phyloP scores from a whole-genome alignment of 2,888 invertebrate genomes.

The Mycogona germanica region DNA sequence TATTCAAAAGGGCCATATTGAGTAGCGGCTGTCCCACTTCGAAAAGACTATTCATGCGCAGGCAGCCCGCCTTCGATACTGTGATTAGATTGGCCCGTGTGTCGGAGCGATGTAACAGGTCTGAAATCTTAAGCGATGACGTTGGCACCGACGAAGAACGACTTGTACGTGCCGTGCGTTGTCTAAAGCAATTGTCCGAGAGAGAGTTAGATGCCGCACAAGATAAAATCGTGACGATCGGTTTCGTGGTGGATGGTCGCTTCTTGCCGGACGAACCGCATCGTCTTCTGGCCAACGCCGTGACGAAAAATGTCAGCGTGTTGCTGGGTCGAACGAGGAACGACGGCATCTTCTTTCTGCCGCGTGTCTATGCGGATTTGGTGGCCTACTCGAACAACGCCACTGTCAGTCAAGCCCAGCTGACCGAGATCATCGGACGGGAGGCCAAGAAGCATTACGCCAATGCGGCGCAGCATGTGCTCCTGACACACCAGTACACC shows the following conservation, averaged over 20 bases:
- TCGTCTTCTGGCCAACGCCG: background rate
- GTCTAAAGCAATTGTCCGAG: background rate
- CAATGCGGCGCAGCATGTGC: background rate
- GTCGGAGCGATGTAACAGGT: background rate
- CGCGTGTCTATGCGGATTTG: background rate
- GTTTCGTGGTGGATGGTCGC: background rate
- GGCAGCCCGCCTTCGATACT: background rate
- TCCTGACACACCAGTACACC: background rate
- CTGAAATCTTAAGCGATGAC: background rate
- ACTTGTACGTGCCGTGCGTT: too few relatives aligned
- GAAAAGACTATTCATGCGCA: background rate
- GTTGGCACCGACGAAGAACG: too few relatives aligned
- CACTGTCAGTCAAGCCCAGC: background rate
- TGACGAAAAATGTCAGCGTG: conserved; percentile 3
- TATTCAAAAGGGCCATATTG: conserved; percentile 21
- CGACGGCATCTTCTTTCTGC: conserved; percentile 2
- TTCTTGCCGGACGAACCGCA: background rate
- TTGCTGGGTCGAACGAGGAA: conserved; percentile 7
- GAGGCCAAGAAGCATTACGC: background rate
- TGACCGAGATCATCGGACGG: background rate
- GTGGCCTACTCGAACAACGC: background rate
- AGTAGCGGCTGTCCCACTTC: background rate
- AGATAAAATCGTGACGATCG: background rate
- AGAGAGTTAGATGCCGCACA: background rate
- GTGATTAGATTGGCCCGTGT: background rate